phyloP scores from a whole-genome alignment of 2,797 vertebrate genomes.

The Coccyzus lansbergi region DNA sequence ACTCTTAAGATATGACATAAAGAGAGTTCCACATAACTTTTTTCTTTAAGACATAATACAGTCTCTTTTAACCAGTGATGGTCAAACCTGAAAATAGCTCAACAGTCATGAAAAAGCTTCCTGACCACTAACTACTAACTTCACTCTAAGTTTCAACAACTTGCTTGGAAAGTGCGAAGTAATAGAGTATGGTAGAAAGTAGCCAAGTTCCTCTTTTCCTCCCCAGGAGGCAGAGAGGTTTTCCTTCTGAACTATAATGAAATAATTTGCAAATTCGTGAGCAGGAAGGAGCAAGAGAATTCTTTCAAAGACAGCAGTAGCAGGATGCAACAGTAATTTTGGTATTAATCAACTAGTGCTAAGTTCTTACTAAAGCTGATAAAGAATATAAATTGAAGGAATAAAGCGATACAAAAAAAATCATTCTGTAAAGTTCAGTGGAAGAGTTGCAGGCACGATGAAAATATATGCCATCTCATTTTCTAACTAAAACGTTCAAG shows the following conservation, averaged over 20 bases:
- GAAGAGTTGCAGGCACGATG: neutral
- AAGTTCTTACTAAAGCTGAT: neutral
- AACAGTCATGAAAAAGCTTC: neutral
- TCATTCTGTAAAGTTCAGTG: neutral
- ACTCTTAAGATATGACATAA: neutral
- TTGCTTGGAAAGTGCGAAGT: neutral
- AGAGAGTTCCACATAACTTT: neutral
- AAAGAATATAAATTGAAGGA: neutral
- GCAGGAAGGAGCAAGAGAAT: neutral
- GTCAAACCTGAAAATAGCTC: neutral
- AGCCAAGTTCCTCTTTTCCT: neutral
- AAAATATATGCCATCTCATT: neutral
- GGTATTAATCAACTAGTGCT: neutral
- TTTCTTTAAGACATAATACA: neutral
- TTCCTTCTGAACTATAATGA: neutral
- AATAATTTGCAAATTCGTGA: neutral
- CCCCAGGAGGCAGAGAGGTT: neutral
- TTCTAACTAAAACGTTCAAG: neutral
- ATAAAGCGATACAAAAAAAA: neutral
- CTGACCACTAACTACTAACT: neutral
- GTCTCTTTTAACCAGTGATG: neutral
- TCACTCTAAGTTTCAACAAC: neutral
- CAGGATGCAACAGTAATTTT: neutral
- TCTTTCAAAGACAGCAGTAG: neutral
- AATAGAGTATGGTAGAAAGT: neutral